These are phyloP conservation scores for Echinops telfairi DNA, from an alignment of 2,113 vertebrate genomes.

Conservation along the genomic window DNA sequence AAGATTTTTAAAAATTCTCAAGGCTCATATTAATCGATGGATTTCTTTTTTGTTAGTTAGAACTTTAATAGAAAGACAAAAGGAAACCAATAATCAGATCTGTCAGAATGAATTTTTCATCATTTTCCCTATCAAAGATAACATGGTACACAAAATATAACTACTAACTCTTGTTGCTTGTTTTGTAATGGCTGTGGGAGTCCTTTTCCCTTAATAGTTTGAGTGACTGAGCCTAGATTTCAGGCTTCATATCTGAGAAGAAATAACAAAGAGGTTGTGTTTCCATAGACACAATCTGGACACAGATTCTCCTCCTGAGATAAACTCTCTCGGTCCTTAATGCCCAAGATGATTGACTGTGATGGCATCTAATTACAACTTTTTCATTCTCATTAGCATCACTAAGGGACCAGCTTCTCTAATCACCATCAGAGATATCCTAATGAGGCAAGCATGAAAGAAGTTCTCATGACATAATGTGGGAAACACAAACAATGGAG, in stretches of 20 bases:
- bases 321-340: constrained; percentile 3
- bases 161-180: not conserved
- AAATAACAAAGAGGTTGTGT: constrained; percentile 55
- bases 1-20: constrained; percentile 14
- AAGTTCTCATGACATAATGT: constrained; percentile 74
- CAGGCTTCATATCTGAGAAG: constrained; percentile 10
- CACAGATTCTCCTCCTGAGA: constrained; percentile 34
- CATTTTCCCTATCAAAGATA: not conserved
- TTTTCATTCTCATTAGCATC: constrained; percentile 74
- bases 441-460: constrained; percentile 44
- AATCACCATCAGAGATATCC: constrained; percentile 58
- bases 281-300: constrained; percentile 58
- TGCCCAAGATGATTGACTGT: constrained; percentile 65
- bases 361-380: constrained; percentile 75
- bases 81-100: not conserved
- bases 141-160: not conserved
- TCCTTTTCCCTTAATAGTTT: constrained; percentile 15
- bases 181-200: not conserved
- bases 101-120: not conserved
- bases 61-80: not conserved
- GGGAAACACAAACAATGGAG: constrained; percentile 62
- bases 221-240: not conserved
- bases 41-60: not conserved
- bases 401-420: constrained; percentile 62
- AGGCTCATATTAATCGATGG: not conserved